Evolutionary conservation across 2,888 invertebrate species (phyloP).

Genomic region (Cerceris ruficornis): DNA sequence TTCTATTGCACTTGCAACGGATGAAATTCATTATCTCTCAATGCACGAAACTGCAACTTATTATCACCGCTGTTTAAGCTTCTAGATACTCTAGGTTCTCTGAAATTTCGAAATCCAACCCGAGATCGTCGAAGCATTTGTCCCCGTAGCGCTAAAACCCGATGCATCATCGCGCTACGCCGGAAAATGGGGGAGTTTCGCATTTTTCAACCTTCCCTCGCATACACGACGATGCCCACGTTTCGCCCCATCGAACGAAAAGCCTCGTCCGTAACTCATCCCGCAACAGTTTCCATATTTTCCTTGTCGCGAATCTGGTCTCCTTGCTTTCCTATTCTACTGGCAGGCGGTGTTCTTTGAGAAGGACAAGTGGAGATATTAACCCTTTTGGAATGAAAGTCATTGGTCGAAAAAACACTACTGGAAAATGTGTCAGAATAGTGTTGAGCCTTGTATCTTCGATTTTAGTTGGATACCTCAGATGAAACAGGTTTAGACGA

Average conservation of each 20-base stretch:
- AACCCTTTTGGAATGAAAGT: too few relatives aligned
- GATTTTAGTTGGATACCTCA: too few relatives aligned
- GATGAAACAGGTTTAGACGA: too few relatives aligned
- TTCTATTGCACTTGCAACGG: too few relatives aligned
- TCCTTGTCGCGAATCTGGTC: constrained; percentile 1
- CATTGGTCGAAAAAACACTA: too few relatives aligned
- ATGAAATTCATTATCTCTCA: too few relatives aligned
- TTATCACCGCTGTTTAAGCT: background rate
- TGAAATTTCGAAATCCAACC: constrained; percentile 10
- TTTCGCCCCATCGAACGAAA: constrained; percentile 24
- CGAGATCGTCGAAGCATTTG: constrained; percentile 26
- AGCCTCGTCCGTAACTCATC: constrained; percentile 37
- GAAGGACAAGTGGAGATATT: too few relatives aligned
- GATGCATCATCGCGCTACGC: constrained; percentile 25
- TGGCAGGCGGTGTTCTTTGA: background rate
- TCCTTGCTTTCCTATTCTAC: background rate
- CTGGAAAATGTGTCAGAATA: too few relatives aligned
- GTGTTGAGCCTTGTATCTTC: too few relatives aligned
- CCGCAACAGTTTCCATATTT: constrained; percentile 35
- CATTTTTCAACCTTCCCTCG: constrained; percentile 31
- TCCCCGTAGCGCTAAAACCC: constrained; percentile 13
- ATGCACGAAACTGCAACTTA: background rate
- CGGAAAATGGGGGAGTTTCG: constrained; percentile 14
- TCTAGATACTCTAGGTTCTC: background rate
- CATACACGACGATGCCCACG: constrained; percentile 3